Percentiles rank a stretch among this genome's conserved stretches.
Evolutionary conservation across 2,113 vertebrate genomes (phyloP).

Genomic region (Todiramphus chloris): DNA sequence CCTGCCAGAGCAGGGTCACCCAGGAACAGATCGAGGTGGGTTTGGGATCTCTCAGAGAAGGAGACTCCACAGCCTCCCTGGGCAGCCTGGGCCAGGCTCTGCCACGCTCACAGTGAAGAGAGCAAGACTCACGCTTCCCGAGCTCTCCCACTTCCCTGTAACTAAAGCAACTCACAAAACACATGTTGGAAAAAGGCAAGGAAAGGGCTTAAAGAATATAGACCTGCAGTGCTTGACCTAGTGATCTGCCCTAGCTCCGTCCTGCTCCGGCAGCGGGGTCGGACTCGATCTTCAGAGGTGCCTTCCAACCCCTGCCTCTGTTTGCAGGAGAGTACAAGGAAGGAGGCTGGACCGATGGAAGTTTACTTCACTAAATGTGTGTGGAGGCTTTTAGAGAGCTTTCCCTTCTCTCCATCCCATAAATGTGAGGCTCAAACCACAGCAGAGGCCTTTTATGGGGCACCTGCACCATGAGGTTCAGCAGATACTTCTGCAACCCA

Average conservation of each 20-base stretch:
- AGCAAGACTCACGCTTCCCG: too few species aligned
- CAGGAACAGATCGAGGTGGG: too few species aligned
- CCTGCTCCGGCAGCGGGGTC: too few species aligned
- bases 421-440: neutral
- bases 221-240: too few species aligned
- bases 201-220: neutral
- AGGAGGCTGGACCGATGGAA: neutral
- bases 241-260: too few species aligned
- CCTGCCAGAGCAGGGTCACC: too few species aligned
- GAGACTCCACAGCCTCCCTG: too few species aligned
- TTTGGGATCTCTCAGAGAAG: too few species aligned
- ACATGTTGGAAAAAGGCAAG: neutral
- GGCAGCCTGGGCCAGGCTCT: too few species aligned
- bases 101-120: too few species aligned
- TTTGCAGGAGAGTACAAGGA: neutral
- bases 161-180: neutral
- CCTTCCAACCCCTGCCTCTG: neutral
- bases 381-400: neutral
- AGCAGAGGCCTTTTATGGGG: neutral
- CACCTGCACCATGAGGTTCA: neutral
- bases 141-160: too few species aligned
- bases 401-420: neutral
- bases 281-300: too few species aligned
- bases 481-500: neutral
- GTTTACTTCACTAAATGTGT: neutral